Conservation (phyloP, 1,140 invertebrate genomes). For the Drosophila pandora region DNA sequence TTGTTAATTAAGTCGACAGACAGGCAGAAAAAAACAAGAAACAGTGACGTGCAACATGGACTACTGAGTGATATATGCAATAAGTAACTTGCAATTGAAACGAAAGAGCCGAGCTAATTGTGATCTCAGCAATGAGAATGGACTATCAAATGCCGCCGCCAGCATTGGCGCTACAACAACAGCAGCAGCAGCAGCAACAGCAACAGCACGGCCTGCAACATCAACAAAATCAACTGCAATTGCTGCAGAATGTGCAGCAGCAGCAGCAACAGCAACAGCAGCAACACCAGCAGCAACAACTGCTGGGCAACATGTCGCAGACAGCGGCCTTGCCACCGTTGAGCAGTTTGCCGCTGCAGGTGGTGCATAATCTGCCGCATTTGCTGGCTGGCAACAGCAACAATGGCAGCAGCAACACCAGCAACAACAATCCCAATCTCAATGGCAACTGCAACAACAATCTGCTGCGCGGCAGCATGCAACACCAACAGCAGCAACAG, state of each 20-base stretch:
- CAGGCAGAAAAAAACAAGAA: background rate
- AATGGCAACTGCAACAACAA: slow-evolving; percentile 55
- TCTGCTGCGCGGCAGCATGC: slow-evolving; percentile 47
- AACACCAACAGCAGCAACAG: slow-evolving; percentile 56
- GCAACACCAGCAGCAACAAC: slow-evolving; percentile 71
- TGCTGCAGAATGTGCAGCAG: slow-evolving; percentile 60
- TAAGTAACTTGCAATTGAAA: slow-evolving; percentile 20
- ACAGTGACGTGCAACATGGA: slow-evolving; percentile 24
- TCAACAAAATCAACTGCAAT: slow-evolving; percentile 68
- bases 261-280: slow-evolving; percentile 69
- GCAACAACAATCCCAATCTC: slow-evolving; percentile 55
- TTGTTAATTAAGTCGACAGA: slow-evolving; percentile 38
- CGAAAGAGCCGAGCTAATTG: slow-evolving; percentile 16
- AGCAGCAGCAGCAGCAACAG: slow-evolving; percentile 70
- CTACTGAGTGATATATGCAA: slow-evolving; percentile 32
- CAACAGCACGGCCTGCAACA: slow-evolving; percentile 63
- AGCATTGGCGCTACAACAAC: slow-evolving; percentile 74
- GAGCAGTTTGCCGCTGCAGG: slow-evolving; percentile 77
- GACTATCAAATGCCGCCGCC: slow-evolving; percentile 85
- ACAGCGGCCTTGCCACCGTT: slow-evolving; percentile 70
- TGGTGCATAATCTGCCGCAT: slow-evolving; percentile 81
- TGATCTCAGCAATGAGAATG: slow-evolving; percentile 83
- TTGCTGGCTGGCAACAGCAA: slow-evolving; percentile 55
- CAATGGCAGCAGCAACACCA: slow-evolving; percentile 37
- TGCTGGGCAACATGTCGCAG: slow-evolving; percentile 73